Base-by-base conservation (phyloP, 1,140 invertebrate genomes). In the Rhopalosiphum maidis region DNA sequence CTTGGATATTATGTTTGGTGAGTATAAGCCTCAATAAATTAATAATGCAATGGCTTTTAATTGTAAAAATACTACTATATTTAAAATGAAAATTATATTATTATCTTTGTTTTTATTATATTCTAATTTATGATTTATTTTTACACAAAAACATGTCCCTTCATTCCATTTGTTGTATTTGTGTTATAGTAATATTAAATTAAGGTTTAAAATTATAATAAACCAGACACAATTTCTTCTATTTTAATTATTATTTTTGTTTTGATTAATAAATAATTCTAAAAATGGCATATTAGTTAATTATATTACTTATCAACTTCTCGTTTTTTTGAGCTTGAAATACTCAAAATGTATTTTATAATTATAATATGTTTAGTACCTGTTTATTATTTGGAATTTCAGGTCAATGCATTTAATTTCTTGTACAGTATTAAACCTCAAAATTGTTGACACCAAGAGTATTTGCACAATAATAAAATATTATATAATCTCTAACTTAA, bases 61-160 rank as follows among this genome's bases (percentile, higher is more conserved):
- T 41, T 90, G 54, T 55, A 30, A 60, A 90, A 60, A 41, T 30
- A 60, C 35, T 88, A 88, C 22, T 90, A 60, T 90, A 90, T 90
- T 37, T 54, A n/a, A 90, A 41, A 21, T 90, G 23, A 11, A 89
- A 46, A 68, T 68, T 48, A 68, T 90, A 68, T 90, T 60, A 60
- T 60, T 43, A 90, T 68, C 21, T 46, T 41, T 90, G 41, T 68
- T 90, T 25, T 43, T 90, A 90, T 68, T 60, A n/a, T 90, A 68
- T 68, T 90, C 30, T 90, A 43, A 68, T 90, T 90, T 90, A 68
- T 21, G 37, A 90, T 90, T 68, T 90, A 90, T 68, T 68, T 90
- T 90, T 55, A 90, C 55, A 15, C 89, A 43, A 43, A 89, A 68
- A 90, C 41, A 90, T n/a, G 6, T 60, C 25, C 37, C 25, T 90